These are phyloP conservation scores for Drosophila suboccidentalis DNA, from an alignment of 2,888 invertebrate genomes.

Conservation along the genomic window DNA sequence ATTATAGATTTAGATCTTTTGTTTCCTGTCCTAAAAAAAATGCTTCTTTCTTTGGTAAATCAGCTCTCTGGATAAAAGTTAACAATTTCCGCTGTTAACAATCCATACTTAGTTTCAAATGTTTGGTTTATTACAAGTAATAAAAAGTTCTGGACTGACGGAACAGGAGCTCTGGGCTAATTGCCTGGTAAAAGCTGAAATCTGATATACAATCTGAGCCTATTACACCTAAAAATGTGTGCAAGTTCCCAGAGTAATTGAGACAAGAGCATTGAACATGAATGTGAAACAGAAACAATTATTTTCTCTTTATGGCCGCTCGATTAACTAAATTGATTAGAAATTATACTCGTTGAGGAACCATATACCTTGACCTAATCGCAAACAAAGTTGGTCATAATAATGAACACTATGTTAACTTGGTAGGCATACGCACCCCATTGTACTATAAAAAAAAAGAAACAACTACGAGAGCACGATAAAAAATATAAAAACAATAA, in stretches of 20 bases:
- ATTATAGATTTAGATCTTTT: background rate
- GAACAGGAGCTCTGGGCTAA: background rate
- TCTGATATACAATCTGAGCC: constrained; percentile 1
- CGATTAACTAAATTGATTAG: constrained; percentile 79
- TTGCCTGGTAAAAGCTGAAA: constrained; percentile 5
- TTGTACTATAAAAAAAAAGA: background rate
- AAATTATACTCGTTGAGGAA: constrained; percentile 54
- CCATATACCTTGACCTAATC: constrained; percentile 42
- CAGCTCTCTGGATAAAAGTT: background rate
- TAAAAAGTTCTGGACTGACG: background rate
- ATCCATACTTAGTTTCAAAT: background rate
- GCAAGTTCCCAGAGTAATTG: constrained; percentile 67
- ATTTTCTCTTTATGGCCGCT: constrained; percentile 66
- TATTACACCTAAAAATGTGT: constrained; percentile 61
- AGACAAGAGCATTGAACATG: constrained; percentile 52
- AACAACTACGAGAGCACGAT: constrained; percentile 19
- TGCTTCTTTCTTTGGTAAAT: background rate
- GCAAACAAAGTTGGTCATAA: constrained; percentile 38
- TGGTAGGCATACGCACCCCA: constrained; percentile 34
- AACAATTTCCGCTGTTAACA: constrained; percentile 15
- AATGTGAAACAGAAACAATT: constrained; percentile 73
- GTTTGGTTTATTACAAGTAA: background rate
- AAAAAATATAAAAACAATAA: constrained; percentile 57
- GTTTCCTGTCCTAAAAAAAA: background rate
- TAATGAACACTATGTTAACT: constrained; percentile 40